Conservation (phyloP, 2,888 invertebrate genomes). For the Calliopum simillimum region DNA sequence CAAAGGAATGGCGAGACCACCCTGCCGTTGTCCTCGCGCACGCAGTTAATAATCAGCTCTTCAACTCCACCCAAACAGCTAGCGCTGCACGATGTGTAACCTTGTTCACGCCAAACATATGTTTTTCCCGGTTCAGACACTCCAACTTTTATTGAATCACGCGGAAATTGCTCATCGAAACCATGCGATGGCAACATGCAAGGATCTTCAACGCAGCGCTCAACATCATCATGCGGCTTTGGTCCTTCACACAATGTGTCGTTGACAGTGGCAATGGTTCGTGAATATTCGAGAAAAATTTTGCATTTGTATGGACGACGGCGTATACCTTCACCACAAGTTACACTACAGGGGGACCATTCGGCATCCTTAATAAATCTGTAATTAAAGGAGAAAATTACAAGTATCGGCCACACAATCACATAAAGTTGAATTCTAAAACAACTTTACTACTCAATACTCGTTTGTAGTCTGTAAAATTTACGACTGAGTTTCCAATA, state of each 20-base stretch:
- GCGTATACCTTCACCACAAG: constrained; percentile 91
- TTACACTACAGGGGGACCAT: constrained; percentile 92
- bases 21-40: constrained; percentile 86
- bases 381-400: constrained; percentile 48
- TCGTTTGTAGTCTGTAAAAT: not conserved
- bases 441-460: no score
- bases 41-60: constrained; percentile 89
- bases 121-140: constrained; percentile 82
- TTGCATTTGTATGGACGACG: constrained; percentile 92
- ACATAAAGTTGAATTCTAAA: no score
- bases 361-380: constrained; percentile 90
- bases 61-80: constrained; percentile 91
- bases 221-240: constrained; percentile 84
- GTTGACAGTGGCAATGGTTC: constrained; percentile 87
- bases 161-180: constrained; percentile 65
- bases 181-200: constrained; percentile 77
- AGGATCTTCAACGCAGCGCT: constrained; percentile 83
- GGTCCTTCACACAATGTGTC: constrained; percentile 89
- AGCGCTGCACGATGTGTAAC: constrained; percentile 93
- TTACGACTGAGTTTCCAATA: constrained; percentile 12
- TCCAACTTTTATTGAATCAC: constrained; percentile 72
- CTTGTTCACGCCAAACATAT: constrained; percentile 89
- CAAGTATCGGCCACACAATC: no score
- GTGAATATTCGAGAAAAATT: constrained; percentile 92
- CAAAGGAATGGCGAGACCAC: constrained; percentile 91